phyloP scores from a whole-genome alignment of 2,888 invertebrate genomes.

The Alloscopus bannaensis region DNA sequence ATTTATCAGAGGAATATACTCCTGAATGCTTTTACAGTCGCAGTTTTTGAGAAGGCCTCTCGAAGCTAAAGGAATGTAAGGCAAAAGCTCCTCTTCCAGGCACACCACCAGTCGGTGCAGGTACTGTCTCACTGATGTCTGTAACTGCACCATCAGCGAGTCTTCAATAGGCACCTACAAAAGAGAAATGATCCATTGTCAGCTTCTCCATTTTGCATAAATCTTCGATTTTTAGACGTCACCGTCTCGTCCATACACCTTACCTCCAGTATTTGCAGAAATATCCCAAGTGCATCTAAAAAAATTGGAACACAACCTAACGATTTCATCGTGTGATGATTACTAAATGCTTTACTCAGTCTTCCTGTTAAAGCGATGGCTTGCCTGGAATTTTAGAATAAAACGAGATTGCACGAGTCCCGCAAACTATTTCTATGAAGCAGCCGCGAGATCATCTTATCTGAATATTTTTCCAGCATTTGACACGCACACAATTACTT shows the following conservation, averaged over 20 bases:
- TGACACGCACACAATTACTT: slow-evolving; percentile 40
- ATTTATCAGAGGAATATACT: slow-evolving; percentile 79
- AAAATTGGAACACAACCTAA: slow-evolving; percentile 78
- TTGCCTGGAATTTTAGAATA: slow-evolving; percentile 74
- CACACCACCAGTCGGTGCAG: slow-evolving; percentile 80
- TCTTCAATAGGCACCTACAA: slow-evolving; percentile 50
- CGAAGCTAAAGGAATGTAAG: slow-evolving; percentile 77
- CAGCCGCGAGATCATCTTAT: neutral
- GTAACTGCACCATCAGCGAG: slow-evolving; percentile 72
- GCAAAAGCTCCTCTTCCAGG: slow-evolving; percentile 78
- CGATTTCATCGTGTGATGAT: slow-evolving; percentile 77
- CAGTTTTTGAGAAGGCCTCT: slow-evolving; percentile 76
- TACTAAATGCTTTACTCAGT: slow-evolving; percentile 79
- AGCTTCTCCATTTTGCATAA: too few species aligned
- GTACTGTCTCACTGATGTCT: slow-evolving; percentile 78
- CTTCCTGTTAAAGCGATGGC: slow-evolving; percentile 79
- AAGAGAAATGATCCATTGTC: too few species aligned
- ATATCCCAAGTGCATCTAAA: slow-evolving; percentile 77
- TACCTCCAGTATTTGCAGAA: slow-evolving; percentile 77
- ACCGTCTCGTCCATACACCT: too few species aligned
- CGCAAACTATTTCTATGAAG: slow-evolving; percentile 1
- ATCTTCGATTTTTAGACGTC: too few species aligned
- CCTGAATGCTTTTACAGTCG: slow-evolving; percentile 74
- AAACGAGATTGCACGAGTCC: neutral
- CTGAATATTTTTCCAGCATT: neutral